Conservation (phyloP, 2,113 vertebrate genomes). For the Neodon shergylaensis region DNA sequence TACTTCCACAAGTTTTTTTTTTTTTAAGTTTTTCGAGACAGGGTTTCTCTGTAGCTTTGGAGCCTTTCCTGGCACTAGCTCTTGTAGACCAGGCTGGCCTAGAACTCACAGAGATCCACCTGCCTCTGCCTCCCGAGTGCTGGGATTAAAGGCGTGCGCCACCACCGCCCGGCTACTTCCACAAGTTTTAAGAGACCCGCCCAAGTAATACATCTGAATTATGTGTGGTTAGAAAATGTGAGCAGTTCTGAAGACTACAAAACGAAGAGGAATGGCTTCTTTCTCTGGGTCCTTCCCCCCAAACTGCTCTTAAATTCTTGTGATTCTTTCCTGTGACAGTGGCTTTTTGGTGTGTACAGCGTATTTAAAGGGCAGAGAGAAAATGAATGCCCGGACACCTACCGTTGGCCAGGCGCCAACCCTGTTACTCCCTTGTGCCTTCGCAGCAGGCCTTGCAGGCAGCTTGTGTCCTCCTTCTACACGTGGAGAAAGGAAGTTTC, state of each 20-base stretch:
- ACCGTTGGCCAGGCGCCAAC: neutral
- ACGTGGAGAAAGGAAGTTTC: neutral
- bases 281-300: neutral
- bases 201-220: neutral
- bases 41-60: no score
- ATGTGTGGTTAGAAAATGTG: slow-evolving; percentile 3
- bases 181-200: neutral
- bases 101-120: no score
- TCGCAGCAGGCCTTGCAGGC: neutral
- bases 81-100: no score
- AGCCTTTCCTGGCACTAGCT: no score
- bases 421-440: neutral
- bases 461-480: neutral
- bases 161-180: no score
- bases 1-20: neutral
- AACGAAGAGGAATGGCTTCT: neutral
- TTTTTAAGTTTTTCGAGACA: no score
- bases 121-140: no score
- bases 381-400: neutral
- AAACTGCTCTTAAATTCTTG: neutral
- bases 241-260: slow-evolving; percentile 16
- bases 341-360: neutral
- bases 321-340: neutral
- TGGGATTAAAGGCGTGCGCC: no score
- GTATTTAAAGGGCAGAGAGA: neutral